phyloP scores from a whole-genome alignment of 2,888 invertebrate genomes.

The Oscheius sp. region DNA sequence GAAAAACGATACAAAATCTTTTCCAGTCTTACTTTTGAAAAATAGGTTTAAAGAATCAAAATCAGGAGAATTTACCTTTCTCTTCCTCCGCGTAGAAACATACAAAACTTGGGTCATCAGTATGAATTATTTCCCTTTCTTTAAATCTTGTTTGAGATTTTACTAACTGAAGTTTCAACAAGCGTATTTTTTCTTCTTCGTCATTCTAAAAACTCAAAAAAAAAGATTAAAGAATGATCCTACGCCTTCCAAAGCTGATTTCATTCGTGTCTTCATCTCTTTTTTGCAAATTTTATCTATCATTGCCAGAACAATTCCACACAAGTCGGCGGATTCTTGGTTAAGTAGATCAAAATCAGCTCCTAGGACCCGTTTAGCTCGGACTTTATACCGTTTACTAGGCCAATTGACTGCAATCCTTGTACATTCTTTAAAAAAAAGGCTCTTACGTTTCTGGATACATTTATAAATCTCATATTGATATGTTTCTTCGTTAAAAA shows the following conservation, averaged over 20 bases:
- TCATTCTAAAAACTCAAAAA: not conserved
- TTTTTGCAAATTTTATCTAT: conserved; percentile 32
- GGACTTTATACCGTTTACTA: conserved; percentile 35
- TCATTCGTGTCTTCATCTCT: not conserved
- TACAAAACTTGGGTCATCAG: conserved; percentile 22
- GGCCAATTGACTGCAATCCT: conserved; percentile 49
- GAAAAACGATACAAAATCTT: not conserved
- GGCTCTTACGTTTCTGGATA: conserved; percentile 35
- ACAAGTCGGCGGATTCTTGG: conserved; percentile 42
- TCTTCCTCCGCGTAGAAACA: conserved; percentile 1
- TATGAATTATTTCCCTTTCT: conserved; percentile 11
- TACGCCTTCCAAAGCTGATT: not conserved
- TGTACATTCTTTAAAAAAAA: not conserved
- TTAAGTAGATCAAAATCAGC: conserved; percentile 39
- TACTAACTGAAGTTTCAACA: not conserved
- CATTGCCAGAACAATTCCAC: conserved; percentile 37
- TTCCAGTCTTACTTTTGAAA: not conserved
- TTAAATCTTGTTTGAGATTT: not conserved
- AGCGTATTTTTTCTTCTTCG: not conserved
- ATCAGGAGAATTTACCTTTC: too few species aligned
- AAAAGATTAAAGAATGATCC: not conserved
- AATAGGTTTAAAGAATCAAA: not conserved
- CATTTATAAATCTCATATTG: conserved; percentile 38
- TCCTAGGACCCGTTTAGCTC: conserved; percentile 37
- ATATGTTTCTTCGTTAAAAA: conserved; percentile 47